Evolutionary conservation across 2,888 invertebrate genomes (phyloP), one percentile per base, ranked within the genome.

Genomic region (Cloeon dipterum): DNA sequence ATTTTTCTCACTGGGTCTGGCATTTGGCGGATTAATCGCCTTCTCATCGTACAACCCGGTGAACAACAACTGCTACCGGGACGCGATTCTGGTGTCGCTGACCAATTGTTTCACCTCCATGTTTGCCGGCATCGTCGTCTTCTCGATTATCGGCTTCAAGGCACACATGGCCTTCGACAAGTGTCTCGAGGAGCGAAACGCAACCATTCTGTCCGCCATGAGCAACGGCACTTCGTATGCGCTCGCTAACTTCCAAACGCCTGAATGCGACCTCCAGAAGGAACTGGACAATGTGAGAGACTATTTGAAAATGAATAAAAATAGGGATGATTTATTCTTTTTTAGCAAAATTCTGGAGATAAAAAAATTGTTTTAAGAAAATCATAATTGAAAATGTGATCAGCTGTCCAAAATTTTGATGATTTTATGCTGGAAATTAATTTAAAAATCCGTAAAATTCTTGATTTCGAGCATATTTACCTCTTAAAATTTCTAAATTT

Each of bases 21-120:
- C 91, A 1, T 94, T 94, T 48, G 94, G 94, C 10, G 93, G 93
- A 7, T 62, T 94, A 25, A 93, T 94, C 42, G 93, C 93, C 1
- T 94, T 93, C 53, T 83, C 86, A 0, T 93, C 93, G 1, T 94
- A 94, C 59, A 94, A 93, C 58, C 89, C 91, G 1, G 83, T 88
- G 3, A 88, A 91, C 53, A 94, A 94, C 56, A 91, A 94, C 57
- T 91, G 89, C 55, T 88, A 85, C 52, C 66, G 88, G 43, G 94
- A 94, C 54, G 89, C 91, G 5, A 70, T 91, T 37, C 71, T 85
- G 60, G 88, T 94, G 23, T 88, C 89, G 17, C 58, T 88, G 47
- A 88, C 88, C 10, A 93, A 93, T 55, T 88, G 89, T 51, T 72
- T 82, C 46, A 94, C 94, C 1, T 91, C 91, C 2, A 82, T 94